Percentiles rank a stretch among this genome's conserved stretches.
Conservation (phyloP, 2,888 invertebrate genomes). For the Xanthia togata region DNA sequence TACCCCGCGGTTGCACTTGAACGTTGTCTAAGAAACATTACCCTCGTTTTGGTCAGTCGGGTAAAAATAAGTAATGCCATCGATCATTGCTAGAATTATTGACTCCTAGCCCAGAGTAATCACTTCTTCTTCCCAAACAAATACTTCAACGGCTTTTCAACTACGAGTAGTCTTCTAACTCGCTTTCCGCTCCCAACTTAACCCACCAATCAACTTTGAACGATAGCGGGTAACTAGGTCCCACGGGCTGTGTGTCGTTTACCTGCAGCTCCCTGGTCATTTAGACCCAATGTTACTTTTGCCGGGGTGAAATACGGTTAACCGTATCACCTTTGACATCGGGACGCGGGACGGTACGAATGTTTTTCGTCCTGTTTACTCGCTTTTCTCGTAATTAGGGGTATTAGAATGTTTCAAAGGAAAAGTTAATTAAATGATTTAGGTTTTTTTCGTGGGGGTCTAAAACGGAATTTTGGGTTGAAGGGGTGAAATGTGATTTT, state of each 20-base stretch:
- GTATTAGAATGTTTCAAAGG: conserved; percentile 56
- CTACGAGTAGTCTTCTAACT: conserved; percentile 1
- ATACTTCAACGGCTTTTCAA: not conserved
- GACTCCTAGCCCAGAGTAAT: no score
- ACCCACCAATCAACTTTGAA: conserved; percentile 46
- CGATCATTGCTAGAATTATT: no score
- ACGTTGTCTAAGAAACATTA: no score
- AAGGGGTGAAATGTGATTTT: not conserved
- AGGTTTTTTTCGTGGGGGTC: not conserved
- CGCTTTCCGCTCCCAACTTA: conserved; percentile 27
- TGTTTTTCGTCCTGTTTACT: conserved; percentile 61
- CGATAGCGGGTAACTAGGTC: conserved; percentile 59
- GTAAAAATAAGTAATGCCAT: not conserved
- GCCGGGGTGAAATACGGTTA: conserved; percentile 65
- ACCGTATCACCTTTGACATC: conserved; percentile 66
- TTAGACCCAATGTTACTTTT: conserved; percentile 67
- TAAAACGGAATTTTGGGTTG: not conserved
- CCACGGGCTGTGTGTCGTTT: conserved; percentile 64
- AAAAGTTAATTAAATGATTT: conserved; percentile 27
- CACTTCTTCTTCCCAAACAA: not conserved
- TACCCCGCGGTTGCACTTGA: no score
- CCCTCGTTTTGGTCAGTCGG: not conserved
- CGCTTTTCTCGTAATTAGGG: conserved; percentile 55
- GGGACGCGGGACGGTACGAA: conserved; percentile 38
- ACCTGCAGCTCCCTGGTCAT: conserved; percentile 68